Conservation (phyloP, 2,797 vertebrate genomes). For the Urocyon cinereoargenteus region DNA sequence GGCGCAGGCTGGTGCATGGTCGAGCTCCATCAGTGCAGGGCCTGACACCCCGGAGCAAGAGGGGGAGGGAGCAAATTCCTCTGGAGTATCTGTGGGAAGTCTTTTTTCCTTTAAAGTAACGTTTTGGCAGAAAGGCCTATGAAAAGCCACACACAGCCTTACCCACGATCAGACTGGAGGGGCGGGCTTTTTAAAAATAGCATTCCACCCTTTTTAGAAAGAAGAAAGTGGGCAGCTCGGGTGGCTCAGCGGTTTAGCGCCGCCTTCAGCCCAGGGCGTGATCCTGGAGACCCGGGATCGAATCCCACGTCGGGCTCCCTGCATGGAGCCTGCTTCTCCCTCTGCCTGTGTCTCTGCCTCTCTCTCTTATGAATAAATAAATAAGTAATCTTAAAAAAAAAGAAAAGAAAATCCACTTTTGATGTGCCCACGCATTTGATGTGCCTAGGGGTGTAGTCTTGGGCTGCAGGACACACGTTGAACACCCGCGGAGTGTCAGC, state of each 20-base stretch:
- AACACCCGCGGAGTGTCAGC: background rate
- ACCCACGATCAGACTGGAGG: background rate
- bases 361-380: no score
- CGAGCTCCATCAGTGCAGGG: background rate
- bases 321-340: no score
- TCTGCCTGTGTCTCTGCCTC: no score
- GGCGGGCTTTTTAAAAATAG: conserved; percentile 45
- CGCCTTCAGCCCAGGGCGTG: no score
- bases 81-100: background rate
- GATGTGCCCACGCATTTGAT: background rate
- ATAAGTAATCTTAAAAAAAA: no score
- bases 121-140: conserved; percentile 2
- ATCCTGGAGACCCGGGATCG: no score
- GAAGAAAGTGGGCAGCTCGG: background rate
- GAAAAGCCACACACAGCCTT: background rate
- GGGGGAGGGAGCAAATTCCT: background rate
- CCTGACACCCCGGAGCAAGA: background rate
- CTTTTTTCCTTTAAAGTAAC: background rate
- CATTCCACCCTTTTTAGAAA: background rate
- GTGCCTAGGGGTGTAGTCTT: background rate
- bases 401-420: no score
- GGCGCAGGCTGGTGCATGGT: background rate
- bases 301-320: no score
- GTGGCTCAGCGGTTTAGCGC: no score
- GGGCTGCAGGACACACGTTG: background rate